Base-by-base conservation (phyloP, 2,113 vertebrate species). In the Pan paniscus region DNA sequence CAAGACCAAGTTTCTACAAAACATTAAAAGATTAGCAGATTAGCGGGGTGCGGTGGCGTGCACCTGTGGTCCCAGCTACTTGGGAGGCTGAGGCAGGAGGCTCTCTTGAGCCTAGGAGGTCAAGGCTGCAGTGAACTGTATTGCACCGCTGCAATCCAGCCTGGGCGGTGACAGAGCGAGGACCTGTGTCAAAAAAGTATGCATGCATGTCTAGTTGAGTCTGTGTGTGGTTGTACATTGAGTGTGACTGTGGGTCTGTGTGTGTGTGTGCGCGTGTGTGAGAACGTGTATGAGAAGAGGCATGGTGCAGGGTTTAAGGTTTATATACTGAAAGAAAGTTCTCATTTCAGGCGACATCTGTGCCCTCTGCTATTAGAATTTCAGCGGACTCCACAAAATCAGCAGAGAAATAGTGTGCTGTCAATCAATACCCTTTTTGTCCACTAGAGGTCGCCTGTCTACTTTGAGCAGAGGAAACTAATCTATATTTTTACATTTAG, bases 381-480 rank as follows among this genome's bases (percentile, higher is more conserved):
- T 83, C 32, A 43, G 68, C 2, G 3, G 10, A 43, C 46, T 52
- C 27, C 16, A 27, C 68, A 48, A 72, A 89, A 95, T 88, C 17
- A 7, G 46, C 35, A 3, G 11, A 83, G 59, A 82, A 59, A 89
- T 57, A 46, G 30, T 55, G 75, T 6, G 30, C 35, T 27, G 73
- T 48, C 32, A 23, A 48, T 70, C 92, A 80, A 80, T 93, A 91
- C 64, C 40, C 16, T 1, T 0, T 20, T 2, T 2, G 11, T 79
- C 86, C 93, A 84, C 90, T 73, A 89, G 97, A 96, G 90, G 93
- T 1, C 86, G 48, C 46, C 75, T 27, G 50, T 52, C 50, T 30
- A n/a, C 80, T 67, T 90, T 4, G 8, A 10, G 17, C 3, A 1
- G 40, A 94, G 82, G n/a, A 90, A 88, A 59, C 12, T 1, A 16